Evolutionary conservation across 1,140 invertebrate species (phyloP).

Genomic region (Drosophila triauraria): DNA sequence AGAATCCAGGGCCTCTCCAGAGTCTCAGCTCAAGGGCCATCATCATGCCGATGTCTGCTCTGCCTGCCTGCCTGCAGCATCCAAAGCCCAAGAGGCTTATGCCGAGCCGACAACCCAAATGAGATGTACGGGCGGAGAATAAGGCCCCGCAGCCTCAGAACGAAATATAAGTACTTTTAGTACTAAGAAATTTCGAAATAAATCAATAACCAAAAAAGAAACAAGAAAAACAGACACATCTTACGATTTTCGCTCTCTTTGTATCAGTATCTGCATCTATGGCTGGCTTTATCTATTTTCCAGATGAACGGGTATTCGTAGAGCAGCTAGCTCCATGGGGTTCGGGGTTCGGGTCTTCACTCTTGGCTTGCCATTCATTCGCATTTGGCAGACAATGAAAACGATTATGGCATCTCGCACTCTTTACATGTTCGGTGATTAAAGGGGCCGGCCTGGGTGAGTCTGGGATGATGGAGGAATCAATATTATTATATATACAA

Average conservation of each 20-base stretch:
- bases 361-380: conserved; percentile 56
- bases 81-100: conserved; percentile 73
- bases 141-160: conserved; percentile 2
- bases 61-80: conserved; percentile 46
- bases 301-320: conserved; percentile 48
- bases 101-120: conserved; percentile 68
- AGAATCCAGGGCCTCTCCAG: conserved; percentile 38
- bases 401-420: conserved; percentile 56
- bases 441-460: conserved; percentile 44
- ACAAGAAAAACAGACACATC: conserved; percentile 27
- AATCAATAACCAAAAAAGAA: conserved; percentile 4
- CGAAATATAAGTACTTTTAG: neutral
- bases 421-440: conserved; percentile 38
- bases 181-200: conserved; percentile 9
- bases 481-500: conserved; percentile 54
- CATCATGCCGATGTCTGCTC: conserved; percentile 61
- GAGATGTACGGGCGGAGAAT: conserved; percentile 36
- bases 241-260: conserved; percentile 32
- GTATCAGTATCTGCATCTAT: conserved; percentile 46
- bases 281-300: conserved; percentile 14
- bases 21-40: conserved; percentile 75
- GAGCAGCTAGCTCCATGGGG: conserved; percentile 23
- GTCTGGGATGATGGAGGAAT: conserved; percentile 47
- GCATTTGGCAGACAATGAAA: conserved; percentile 73
- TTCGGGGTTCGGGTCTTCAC: conserved; percentile 27